phyloP scores from a whole-genome alignment of 2,888 invertebrate genomes.

The Hoplodrina ambigua region DNA sequence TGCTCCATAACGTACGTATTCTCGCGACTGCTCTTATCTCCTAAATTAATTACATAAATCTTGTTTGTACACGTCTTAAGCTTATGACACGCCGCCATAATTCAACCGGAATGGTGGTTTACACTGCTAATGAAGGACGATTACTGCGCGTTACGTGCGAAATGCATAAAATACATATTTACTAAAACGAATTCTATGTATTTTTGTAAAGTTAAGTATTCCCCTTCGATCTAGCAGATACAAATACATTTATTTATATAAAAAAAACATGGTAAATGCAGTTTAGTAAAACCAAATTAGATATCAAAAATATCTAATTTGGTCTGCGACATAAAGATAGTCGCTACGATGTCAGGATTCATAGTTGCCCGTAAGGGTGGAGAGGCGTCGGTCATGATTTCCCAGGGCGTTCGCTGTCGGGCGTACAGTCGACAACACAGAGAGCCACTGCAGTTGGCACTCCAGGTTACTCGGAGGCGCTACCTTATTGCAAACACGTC shows the following conservation, averaged over 20 bases:
- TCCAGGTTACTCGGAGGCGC: slow-evolving; percentile 62
- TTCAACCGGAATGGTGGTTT: slow-evolving; percentile 84
- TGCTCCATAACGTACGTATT: slow-evolving; percentile 82
- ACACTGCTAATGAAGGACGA: slow-evolving; percentile 87
- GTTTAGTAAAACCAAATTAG: slow-evolving; percentile 34
- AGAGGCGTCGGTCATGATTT: slow-evolving; percentile 82
- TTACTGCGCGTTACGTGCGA: slow-evolving; percentile 71
- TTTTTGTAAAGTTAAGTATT: not conserved
- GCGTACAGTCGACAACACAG: slow-evolving; percentile 71
- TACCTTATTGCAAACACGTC: slow-evolving; percentile 76
- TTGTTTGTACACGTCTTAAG: slow-evolving; percentile 90
- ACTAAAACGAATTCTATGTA: slow-evolving; percentile 1
- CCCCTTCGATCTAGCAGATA: not conserved
- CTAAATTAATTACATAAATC: slow-evolving; percentile 91
- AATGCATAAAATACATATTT: slow-evolving; percentile 56
- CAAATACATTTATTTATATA: slow-evolving; percentile 4
- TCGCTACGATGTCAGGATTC: slow-evolving; percentile 61
- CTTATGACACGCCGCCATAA: slow-evolving; percentile 89
- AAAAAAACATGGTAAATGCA: not conserved
- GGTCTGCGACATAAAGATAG: slow-evolving; percentile 49
- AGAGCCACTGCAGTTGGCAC: slow-evolving; percentile 63
- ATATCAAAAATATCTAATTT: too few relatives aligned
- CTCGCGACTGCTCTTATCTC: slow-evolving; percentile 87
- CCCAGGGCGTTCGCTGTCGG: slow-evolving; percentile 82
- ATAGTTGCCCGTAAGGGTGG: slow-evolving; percentile 66